Evolutionary conservation across 2,888 invertebrate species (phyloP), one percentile per base, ranked within the genome.

Genomic region (Apocheima hispidaria): DNA sequence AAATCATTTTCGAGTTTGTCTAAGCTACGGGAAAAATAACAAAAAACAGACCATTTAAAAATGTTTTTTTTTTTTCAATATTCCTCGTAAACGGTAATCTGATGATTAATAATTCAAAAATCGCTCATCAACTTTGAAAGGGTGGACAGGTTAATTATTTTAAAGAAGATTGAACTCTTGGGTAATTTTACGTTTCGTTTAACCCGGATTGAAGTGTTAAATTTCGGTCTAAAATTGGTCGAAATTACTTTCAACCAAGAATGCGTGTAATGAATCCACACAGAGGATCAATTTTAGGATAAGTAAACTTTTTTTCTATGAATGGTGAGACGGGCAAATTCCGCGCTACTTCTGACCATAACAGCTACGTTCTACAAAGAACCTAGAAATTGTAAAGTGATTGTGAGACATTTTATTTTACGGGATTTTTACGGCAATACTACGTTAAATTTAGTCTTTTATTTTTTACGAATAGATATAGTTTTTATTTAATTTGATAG

Each of bases 131-230:
- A 52, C 52, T 65, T 63, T 53, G 53, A 62, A 66, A 41, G 52
- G 63, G 63, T 64, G 63, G 70, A 65, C 67, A 67, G 68, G 69
- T 66, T 56, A 69, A 71, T 71, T 71, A 71, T 68, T 63, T 60
- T 63, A 55, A 61, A 66, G 69, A 63, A 69, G 69, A 69, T 69
- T 65, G 60, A 68, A 68, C 68, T 67, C 60, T 52, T 40, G 52
- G 46, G 48, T 66, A 67, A 73, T 71, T 73, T 71, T 62, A 68
- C 71, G 69, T 68, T 69, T 70, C 70, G 66, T 68, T 70, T 65
- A 63, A 53, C 63, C 40, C 30, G 41, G 66, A 70, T 71, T 71
- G 68, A 66, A 69, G 70, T 69, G 69, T 68, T 71, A 68, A 68
- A 68, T 70, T 70, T 66, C 64, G 65, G 49, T 26, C 38, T 59